phyloP scores from a whole-genome alignment of 2,888 invertebrate genomes.

The Cheilosia soror region DNA sequence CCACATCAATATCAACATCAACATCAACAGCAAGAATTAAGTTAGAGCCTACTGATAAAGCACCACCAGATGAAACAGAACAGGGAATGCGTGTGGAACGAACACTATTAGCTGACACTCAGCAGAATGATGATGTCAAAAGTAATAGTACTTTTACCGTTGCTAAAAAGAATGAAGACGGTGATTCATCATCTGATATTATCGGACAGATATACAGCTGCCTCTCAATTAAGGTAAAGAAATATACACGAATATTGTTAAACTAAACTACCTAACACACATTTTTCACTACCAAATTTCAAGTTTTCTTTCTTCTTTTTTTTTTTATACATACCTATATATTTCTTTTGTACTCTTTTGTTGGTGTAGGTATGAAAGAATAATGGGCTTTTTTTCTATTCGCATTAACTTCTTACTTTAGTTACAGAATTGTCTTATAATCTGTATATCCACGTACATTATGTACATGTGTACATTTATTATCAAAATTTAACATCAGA shows the following conservation, averaged over 20 bases:
- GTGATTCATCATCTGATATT: slow-evolving; percentile 84
- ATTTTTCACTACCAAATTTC: slow-evolving; percentile 16
- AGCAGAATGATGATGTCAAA: slow-evolving; percentile 43
- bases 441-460: neutral
- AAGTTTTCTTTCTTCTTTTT: slow-evolving; percentile 16
- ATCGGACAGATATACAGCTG: slow-evolving; percentile 89
- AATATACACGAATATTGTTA: slow-evolving; percentile 76
- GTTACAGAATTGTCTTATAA: neutral
- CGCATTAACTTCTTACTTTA: neutral
- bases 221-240: slow-evolving; percentile 90
- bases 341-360: neutral
- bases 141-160: slow-evolving; percentile 43
- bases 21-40: slow-evolving; percentile 43
- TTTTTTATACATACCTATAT: neutral
- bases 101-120: slow-evolving; percentile 16
- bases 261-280: slow-evolving; percentile 48
- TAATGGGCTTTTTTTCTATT: slow-evolving; percentile 6
- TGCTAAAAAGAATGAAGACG: slow-evolving; percentile 70
- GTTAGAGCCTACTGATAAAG: slow-evolving; percentile 36
- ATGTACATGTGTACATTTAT: no score
- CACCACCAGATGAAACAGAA: slow-evolving; percentile 19
- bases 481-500: neutral
- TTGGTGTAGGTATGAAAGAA: slow-evolving; percentile 7
- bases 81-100: slow-evolving; percentile 45
- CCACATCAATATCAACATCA: slow-evolving; percentile 28